Conservation (phyloP, 1,140 invertebrate species). For the Bombus vancouverensis region DNA sequence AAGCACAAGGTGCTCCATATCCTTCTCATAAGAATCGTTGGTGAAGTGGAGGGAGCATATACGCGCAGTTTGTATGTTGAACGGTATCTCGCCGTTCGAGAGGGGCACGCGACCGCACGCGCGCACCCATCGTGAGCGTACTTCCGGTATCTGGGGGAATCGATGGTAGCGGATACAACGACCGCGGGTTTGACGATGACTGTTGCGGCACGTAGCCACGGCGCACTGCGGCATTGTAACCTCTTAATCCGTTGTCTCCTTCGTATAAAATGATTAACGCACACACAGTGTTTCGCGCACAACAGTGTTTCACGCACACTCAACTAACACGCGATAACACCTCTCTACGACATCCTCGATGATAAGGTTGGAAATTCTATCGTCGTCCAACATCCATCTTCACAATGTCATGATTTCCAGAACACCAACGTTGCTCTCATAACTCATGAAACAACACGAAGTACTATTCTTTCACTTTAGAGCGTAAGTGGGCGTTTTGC, state of each 20-base stretch:
- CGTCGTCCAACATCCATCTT: conserved; percentile 6
- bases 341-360: conserved; percentile 40
- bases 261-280: conserved; percentile 4
- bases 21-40: conserved; percentile 83
- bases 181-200: conserved; percentile 84
- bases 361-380: conserved; percentile 15
- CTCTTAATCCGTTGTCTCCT: conserved; percentile 52
- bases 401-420: not conserved
- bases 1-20: conserved; percentile 84
- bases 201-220: conserved; percentile 84
- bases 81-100: conserved; percentile 79
- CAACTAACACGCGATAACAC: conserved; percentile 19
- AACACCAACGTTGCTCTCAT: not conserved
- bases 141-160: conserved; percentile 83
- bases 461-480: not conserved
- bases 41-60: conserved; percentile 85
- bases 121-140: conserved; percentile 82
- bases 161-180: conserved; percentile 84
- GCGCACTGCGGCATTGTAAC: conserved; percentile 84
- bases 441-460: not conserved
- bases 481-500: not conserved
- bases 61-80: conserved; percentile 84
- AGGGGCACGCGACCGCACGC: conserved; percentile 82
- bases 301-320: not conserved
- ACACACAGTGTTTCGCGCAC: not conserved